Conservation (phyloP, 2,113 vertebrate species). For the Epinephelus cyanopodus region DNA sequence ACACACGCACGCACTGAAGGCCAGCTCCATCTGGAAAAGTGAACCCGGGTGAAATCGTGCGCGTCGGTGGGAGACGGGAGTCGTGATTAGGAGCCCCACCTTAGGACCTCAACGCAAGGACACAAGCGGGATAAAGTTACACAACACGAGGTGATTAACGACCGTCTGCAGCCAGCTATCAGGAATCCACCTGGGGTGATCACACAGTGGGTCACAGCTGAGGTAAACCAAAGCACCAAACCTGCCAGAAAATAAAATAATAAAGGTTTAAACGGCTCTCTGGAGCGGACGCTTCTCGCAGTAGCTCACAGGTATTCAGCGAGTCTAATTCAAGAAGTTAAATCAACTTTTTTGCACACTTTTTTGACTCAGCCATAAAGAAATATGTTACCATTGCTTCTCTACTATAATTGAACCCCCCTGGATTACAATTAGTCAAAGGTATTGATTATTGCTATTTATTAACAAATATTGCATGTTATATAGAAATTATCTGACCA, state of each 20-base stretch:
- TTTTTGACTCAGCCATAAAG: no score
- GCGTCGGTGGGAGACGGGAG: conserved; percentile 73
- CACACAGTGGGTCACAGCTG: background rate
- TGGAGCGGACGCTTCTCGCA: background rate
- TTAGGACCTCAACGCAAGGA: conserved; percentile 46
- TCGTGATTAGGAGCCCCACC: conserved; percentile 83
- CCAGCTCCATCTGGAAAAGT: conserved; percentile 83
- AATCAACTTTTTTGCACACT: no score
- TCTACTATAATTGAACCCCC: no score
- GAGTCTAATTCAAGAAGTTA: no score
- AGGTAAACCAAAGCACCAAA: background rate
- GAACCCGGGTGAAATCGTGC: conserved; percentile 73
- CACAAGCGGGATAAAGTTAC: conserved; percentile 77
- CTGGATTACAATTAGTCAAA: no score
- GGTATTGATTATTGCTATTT: no score
- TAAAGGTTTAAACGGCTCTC: background rate
- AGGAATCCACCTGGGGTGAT: conserved; percentile 6
- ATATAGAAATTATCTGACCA: no score
- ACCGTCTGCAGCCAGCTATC: conserved; percentile 17
- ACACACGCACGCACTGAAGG: conserved; percentile 15
- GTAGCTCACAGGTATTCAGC: no score
- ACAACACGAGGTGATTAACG: conserved; percentile 64
- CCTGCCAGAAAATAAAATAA: background rate
- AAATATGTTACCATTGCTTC: no score
- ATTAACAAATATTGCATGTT: no score